Evolutionary conservation across 1,140 invertebrate species (phyloP), one percentile per base, ranked within the genome.

Genomic region (Achatina immaculata): DNA sequence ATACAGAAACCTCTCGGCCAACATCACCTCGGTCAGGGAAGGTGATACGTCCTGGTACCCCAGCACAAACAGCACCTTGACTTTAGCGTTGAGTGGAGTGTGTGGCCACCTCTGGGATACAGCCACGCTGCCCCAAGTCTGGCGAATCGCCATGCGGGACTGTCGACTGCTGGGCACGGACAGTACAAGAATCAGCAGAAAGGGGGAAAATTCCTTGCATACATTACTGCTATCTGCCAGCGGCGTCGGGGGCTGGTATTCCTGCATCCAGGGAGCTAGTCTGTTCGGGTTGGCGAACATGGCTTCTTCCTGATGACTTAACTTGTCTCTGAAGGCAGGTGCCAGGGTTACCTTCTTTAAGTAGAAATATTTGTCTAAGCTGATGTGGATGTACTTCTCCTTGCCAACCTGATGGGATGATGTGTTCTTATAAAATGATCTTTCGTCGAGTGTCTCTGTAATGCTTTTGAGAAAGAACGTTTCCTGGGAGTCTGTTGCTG

Each of bases 1-100:
- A 85, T 94, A 92, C 0, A 85, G 82, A 0, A 84, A 85, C 84
- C 93, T 93, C 89, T 97, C 96, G 34, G 91, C 84, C 28, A 93
- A 85, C 7, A 96, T 81, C 31, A 72, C 66, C 16, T 69, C 34
- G 65, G 85, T 76, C 24, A 76, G 74, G 0, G 62, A 73, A 6
- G 69, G 69, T 0, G 65, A 65, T 14, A 82, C 83, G 28, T 72
- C 34, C 36, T 76, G 80, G 19, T 58, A 42, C 24, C 86, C 86
- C 21, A 87, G 24, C 4, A 86, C 34, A 45, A 86, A 87, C n/a
- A 84, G 51, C 19, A 86, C 62, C 43, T 82, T 83, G 0, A 82
- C 78, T 24, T 40, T 72, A 0, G 31, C 45, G 31, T 71, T 45
- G 9, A 81, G 40, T 19, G n/a, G 66, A 9, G 31, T 38, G n/a